Evolutionary conservation across 2,888 invertebrate species (phyloP).

Genomic region (Brachynemurus nebulosus): DNA sequence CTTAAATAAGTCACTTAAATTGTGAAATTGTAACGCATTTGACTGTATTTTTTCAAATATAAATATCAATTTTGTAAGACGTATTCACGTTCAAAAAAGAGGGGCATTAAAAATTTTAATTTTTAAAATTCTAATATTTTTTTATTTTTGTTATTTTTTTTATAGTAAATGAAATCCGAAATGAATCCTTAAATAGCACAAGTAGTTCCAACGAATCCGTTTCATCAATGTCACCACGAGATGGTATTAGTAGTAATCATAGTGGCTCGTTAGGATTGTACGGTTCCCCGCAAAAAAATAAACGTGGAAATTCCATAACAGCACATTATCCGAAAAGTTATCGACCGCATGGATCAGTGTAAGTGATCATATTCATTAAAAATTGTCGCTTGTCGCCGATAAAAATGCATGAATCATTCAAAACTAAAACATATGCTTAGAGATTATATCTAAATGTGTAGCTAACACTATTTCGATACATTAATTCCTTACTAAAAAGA

Average conservation of each 20-base stretch:
- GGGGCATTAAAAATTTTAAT: no score
- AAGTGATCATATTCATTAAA: constrained; percentile 22
- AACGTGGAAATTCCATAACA: constrained; percentile 35
- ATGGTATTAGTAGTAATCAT: constrained; percentile 29
- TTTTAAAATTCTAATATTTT: background rate
- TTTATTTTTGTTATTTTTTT: background rate
- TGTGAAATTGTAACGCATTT: no score
- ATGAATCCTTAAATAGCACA: constrained; percentile 32
- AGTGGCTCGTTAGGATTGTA: constrained; percentile 13
- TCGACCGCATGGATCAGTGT: constrained; percentile 35
- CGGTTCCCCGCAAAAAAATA: constrained; percentile 38
- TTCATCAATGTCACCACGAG: constrained; percentile 48
- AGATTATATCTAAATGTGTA: no score
- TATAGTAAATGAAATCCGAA: constrained; percentile 9
- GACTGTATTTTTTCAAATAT: no score
- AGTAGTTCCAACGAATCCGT: constrained; percentile 81
- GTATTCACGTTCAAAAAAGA: no score
- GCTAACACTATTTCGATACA: no score
- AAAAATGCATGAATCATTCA: no score
- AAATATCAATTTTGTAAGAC: no score
- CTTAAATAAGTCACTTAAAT: no score
- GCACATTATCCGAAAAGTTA: constrained; percentile 35
- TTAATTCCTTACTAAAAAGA: no score
- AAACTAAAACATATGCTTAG: no score
- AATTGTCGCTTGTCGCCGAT: no score